Evolutionary conservation across 2,888 invertebrate species (phyloP), one percentile per base, ranked within the genome.

Genomic region (Andrena dorsata): DNA sequence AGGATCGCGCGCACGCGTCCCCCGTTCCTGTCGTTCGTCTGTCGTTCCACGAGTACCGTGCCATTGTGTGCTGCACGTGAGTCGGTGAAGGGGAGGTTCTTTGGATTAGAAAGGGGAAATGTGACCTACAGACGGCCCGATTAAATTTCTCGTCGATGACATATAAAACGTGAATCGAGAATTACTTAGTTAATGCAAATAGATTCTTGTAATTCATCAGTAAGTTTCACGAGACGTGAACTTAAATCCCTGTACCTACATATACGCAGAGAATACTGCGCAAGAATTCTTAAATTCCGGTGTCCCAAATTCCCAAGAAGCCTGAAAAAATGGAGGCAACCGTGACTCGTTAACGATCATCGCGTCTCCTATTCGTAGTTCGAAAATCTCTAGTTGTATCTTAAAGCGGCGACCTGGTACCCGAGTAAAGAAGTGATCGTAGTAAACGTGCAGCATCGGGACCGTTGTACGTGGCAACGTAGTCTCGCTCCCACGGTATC

Each of bases 261-360:
- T 26, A 47, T 41, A 4, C 28, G 65, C 41, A 47, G 16, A 20
- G 53, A 51, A 32, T 32, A 53, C 32, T 10, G 16, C 32, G 20
- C 68, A 32, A 16, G 23, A n/a, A n/a, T 16, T 5, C 32, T 32
- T 23, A 30, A 53, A 68, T 32, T 23, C 51, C n/a, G 28, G 23
- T n/a, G 30, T 49, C 16, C 47, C n/a, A 58, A 35, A 70, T 70
- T 78, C 64, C 70, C 64, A 35, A 66, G 63, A 28, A 35, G n/a
- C 47, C 26, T 26, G 53, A 53, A 41, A 49, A 32, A 76, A 61
- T 66, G 26, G 70, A 28, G n/a, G n/a, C 20, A 80, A 26, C 81
- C 80, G 80, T 80, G 81, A 71, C 80, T 80, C 81, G 80, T 80
- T 80, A 80, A 80, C 80, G 56, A 56, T 80, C 73, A 61, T 80